These are phyloP conservation scores for Chloroceryle inda DNA, from an alignment of 2,797 vertebrate genomes.

Conservation along the genomic window DNA sequence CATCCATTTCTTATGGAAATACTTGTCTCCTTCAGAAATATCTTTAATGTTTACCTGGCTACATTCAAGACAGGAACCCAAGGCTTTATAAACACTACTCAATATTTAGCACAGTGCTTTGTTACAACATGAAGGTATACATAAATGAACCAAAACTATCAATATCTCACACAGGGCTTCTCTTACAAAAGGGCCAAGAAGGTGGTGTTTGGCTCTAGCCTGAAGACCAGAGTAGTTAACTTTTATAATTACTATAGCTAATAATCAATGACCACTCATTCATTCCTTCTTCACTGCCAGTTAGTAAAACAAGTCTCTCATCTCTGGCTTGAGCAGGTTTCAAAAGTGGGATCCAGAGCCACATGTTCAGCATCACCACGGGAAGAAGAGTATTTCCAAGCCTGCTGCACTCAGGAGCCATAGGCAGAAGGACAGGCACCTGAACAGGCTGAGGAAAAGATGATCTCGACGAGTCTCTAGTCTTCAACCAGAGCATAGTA, in stretches of 20 bases:
- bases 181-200: neutral
- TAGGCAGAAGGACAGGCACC: fast-evolving
- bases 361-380: fast-evolving
- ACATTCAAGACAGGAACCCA: neutral
- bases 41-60: neutral
- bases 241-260: neutral
- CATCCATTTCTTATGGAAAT: neutral
- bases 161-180: neutral
- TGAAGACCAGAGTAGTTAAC: neutral
- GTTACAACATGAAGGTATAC: neutral
- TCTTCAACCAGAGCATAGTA: neutral
- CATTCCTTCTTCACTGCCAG: neutral
- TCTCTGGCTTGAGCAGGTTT: neutral
- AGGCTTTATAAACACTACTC: neutral
- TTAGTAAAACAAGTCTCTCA: neutral
- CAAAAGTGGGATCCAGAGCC: neutral
- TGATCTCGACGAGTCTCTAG: neutral
- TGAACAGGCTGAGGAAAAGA: neutral
- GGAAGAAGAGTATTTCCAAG: neutral
- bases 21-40: neutral
- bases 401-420: fast-evolving
- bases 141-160: neutral
- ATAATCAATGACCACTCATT: neutral
- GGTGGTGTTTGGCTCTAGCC: neutral
- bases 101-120: neutral